Evolutionary conservation across 2,888 invertebrate genomes (phyloP), one percentile per base, ranked within the genome.

Genomic region (Stegophylla sp.): DNA sequence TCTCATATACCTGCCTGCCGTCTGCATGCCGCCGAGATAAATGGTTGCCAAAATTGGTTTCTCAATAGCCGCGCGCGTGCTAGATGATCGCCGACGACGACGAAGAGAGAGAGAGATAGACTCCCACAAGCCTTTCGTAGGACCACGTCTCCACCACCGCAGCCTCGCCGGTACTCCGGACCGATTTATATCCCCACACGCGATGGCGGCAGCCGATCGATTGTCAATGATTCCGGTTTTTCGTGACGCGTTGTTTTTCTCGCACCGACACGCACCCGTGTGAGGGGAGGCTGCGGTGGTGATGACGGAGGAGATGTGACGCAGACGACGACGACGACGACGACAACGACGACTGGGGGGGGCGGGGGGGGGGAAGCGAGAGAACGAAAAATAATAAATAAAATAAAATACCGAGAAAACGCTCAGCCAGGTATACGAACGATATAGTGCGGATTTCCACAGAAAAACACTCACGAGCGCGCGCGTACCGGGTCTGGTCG

Each of bases 21-120:
- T n/a, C n/a, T n/a, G 34, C 34, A 3, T 34, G 34, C 34, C 34
- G 34, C 34, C 48, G 79, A 63, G 71, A 79, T 71, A 71, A 71
- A 79, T 51, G 69, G 48, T 28, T 12, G 61, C 51, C 17, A 23
- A 79, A 79, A 71, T 71, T 71, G 79, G 69, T 71, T 79, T 79
- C 71, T 48, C 79, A 51, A 79, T 61, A 41, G 79, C 79, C 71
- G n/a, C n/a, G n/a, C n/a, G n/a, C n/a, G n/a, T n/a, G n/a, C n/a
- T n/a, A 34, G 69, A 79, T 79, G 69, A 71, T 79, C 59, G 79
- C 59, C 59, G 69, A 69, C 77, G 20, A n/a, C n/a, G n/a, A n/a
- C n/a, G n/a, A n/a, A n/a, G n/a, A n/a, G n/a, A n/a, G n/a, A n/a
- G 67, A 56, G 56, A 56, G 56, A 66, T 66, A 76, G 66, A 76